Evolutionary conservation across 2,113 vertebrate species (phyloP).

Genomic region (Alligator sinensis): DNA sequence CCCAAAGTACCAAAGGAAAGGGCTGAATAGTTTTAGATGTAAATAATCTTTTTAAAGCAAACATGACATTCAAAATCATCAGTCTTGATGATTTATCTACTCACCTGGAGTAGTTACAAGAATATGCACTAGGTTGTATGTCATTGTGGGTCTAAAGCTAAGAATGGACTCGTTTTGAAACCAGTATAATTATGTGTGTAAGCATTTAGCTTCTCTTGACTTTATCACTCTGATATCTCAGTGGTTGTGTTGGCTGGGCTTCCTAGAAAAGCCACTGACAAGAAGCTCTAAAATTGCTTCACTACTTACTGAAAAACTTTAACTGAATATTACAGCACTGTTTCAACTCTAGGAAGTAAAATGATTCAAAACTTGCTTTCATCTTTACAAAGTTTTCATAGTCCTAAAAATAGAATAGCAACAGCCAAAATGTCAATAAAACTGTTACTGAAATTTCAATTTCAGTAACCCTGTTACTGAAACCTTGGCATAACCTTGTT

Average conservation of each 20-base stretch:
- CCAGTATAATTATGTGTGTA: background rate
- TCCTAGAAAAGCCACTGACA: conserved; percentile 22
- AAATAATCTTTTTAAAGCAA: background rate
- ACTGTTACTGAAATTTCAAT: too few species aligned
- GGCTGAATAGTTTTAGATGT: background rate
- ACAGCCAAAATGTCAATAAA: too few species aligned
- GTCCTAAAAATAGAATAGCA: background rate
- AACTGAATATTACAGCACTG: background rate
- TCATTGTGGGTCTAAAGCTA: background rate
- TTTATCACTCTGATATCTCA: background rate
- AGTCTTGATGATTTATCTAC: background rate
- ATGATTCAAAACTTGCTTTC: background rate
- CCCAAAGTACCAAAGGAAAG: background rate
- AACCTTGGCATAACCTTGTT: background rate
- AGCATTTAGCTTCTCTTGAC: conserved; percentile 4
- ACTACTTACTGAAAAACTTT: background rate
- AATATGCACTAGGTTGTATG: background rate
- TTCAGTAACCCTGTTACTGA: too few species aligned
- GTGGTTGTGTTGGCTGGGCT: conserved; percentile 8
- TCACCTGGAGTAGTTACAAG: background rate
- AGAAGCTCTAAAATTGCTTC: conserved; percentile 2
- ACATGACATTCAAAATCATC: background rate
- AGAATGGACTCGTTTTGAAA: background rate
- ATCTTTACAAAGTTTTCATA: background rate
- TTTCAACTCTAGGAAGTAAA: background rate